phyloP scores from a whole-genome alignment of 1,140 invertebrate genomes.

The Nasonia giraulti region DNA sequence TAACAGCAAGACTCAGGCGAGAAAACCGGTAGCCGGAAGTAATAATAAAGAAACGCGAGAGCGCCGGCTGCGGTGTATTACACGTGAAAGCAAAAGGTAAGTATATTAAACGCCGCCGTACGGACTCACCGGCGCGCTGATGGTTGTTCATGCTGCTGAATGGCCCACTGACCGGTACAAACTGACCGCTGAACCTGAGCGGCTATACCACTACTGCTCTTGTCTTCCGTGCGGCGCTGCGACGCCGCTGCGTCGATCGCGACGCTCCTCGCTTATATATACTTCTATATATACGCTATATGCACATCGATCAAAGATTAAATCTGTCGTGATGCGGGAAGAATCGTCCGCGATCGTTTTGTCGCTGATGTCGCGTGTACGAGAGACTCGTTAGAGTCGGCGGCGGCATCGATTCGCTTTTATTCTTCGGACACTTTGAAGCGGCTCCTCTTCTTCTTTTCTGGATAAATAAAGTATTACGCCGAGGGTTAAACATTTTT shows the following conservation, averaged over 20 bases:
- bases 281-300: too few relatives aligned
- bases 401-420: too few relatives aligned
- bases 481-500: too few relatives aligned
- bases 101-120: background rate
- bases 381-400: too few relatives aligned
- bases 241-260: background rate
- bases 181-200: slow-evolving; percentile 62
- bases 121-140: slow-evolving; percentile 62
- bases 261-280: too few relatives aligned
- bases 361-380: background rate
- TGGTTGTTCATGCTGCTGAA: slow-evolving; percentile 71
- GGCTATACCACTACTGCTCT: too few relatives aligned
- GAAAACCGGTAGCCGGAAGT: background rate
- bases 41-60: background rate
- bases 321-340: background rate
- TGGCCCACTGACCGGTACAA: slow-evolving; percentile 71
- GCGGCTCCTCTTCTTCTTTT: too few relatives aligned
- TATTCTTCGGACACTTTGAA: too few relatives aligned
- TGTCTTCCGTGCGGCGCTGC: background rate
- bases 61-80: background rate
- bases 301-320: slow-evolving; percentile 39
- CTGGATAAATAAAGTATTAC: too few relatives aligned
- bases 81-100: too few relatives aligned
- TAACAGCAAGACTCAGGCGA: too few relatives aligned
- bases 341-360: too few relatives aligned